These are phyloP conservation scores for Drosophila atripex DNA, from an alignment of 2,888 invertebrate genomes.

Conservation along the genomic window DNA sequence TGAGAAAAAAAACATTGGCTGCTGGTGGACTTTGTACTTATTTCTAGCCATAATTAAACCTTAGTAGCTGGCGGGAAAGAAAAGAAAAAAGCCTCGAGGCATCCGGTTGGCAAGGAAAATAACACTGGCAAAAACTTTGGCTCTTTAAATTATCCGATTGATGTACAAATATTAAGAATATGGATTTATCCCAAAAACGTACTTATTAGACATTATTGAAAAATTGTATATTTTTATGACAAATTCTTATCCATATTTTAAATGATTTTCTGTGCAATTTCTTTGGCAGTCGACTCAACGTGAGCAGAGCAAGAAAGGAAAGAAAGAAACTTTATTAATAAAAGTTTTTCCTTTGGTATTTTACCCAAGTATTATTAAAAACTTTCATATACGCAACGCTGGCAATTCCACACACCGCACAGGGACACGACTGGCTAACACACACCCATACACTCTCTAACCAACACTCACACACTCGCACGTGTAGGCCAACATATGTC, in stretches of 20 bases:
- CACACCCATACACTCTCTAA: not conserved
- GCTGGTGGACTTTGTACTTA: conserved; percentile 17
- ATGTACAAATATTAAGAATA: no score
- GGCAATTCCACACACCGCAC: conserved; percentile 47
- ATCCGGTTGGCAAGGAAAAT: conserved; percentile 9
- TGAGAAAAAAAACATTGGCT: conserved; percentile 20
- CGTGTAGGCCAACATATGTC: conserved; percentile 61
- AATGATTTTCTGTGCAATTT: conserved; percentile 14
- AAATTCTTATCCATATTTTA: not conserved
- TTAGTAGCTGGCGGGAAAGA: conserved; percentile 52
- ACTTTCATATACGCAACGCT: conserved; percentile 75
- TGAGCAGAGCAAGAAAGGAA: conserved; percentile 41
- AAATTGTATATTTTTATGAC: not conserved
- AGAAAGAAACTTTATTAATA: conserved; percentile 79
- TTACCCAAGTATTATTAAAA: conserved; percentile 76
- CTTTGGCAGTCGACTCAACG: conserved; percentile 3
- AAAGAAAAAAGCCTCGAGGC: conserved; percentile 59
- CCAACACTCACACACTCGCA: conserved; percentile 11
- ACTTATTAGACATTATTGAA: no score
- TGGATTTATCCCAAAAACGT: no score
- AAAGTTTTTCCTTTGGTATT: conserved; percentile 80
- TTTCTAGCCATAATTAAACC: conserved; percentile 69
- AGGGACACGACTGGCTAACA: conserved; percentile 2
- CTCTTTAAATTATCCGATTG: not conserved
- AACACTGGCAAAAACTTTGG: conserved; percentile 8